Percentiles rank a stretch among this genome's conserved stretches.
Evolutionary conservation across 1,140 invertebrate genomes (phyloP).

Genomic region (Periplaneta americana): DNA sequence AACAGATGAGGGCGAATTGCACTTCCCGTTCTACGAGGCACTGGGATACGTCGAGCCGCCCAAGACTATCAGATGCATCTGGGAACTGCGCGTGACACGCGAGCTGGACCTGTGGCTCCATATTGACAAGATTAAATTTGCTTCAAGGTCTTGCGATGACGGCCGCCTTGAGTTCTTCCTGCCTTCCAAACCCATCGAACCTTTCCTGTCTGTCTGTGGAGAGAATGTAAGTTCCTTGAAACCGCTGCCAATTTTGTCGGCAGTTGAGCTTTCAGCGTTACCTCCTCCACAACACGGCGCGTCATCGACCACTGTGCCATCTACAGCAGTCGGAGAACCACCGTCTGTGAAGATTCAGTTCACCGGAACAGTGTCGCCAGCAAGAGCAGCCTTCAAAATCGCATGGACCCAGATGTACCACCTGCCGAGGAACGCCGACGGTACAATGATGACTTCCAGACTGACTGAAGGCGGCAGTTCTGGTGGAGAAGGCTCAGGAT

Average conservation of each 20-base stretch:
- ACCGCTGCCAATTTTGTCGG: constrained; percentile 69
- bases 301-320: constrained; percentile 45
- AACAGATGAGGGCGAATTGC: constrained; percentile 72
- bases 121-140: constrained; percentile 80
- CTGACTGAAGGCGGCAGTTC: constrained; percentile 49
- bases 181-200: constrained; percentile 52
- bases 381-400: constrained; percentile 75
- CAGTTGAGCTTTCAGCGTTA: constrained; percentile 55
- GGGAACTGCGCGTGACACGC: constrained; percentile 75
- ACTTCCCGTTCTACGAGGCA: constrained; percentile 79
- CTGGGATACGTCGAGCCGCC: constrained; percentile 68
- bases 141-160: constrained; percentile 71
- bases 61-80: constrained; percentile 76
- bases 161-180: constrained; percentile 79
- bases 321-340: constrained; percentile 41
- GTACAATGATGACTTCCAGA: constrained; percentile 66
- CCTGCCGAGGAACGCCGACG: constrained; percentile 72
- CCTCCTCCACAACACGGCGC: constrained; percentile 36
- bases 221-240: constrained; percentile 73
- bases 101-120: constrained; percentile 80
- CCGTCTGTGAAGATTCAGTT: constrained; percentile 60
- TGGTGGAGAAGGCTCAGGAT: background rate
- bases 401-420: constrained; percentile 87
- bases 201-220: constrained; percentile 72
- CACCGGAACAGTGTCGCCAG: constrained; percentile 67